phyloP scores from a whole-genome alignment of 2,113 vertebrate species.

The Catharus bicknelli region DNA sequence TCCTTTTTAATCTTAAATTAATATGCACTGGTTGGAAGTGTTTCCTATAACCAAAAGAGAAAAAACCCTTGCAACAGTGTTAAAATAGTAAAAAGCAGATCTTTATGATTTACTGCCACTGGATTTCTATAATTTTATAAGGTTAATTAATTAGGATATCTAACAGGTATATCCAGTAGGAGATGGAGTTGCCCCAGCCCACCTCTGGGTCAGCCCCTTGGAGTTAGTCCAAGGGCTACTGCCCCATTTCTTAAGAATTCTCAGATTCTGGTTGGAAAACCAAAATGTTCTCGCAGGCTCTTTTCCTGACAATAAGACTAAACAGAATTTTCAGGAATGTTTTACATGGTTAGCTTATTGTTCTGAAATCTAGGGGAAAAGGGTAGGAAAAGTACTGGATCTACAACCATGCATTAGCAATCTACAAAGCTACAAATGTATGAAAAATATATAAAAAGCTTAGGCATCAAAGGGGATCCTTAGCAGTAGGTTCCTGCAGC shows the following conservation, averaged over 20 bases:
- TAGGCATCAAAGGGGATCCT: neutral
- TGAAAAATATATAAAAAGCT: neutral
- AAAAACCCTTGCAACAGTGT: neutral
- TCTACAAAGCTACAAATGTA: neutral
- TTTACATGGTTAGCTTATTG: neutral
- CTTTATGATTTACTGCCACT: rapidly evolving
- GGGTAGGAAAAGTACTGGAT: neutral
- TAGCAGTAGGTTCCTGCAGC: neutral
- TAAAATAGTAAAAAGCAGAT: neutral
- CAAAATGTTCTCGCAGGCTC: neutral
- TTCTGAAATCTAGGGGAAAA: neutral
- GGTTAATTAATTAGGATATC: neutral
- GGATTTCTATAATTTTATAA: neutral
- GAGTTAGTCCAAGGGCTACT: neutral
- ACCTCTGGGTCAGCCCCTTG: neutral
- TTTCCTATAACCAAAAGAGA: neutral
- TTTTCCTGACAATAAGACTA: neutral
- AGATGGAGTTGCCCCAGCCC: rapidly evolving
- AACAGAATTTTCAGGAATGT: neutral
- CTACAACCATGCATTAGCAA: neutral
- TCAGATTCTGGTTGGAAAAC: neutral
- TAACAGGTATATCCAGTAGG: neutral
- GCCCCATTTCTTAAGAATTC: neutral
- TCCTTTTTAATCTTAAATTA: neutral
- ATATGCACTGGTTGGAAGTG: neutral